These are phyloP conservation scores for Haemorhous mexicanus DNA, from an alignment of 2,113 vertebrate species.

Conservation along the genomic window DNA sequence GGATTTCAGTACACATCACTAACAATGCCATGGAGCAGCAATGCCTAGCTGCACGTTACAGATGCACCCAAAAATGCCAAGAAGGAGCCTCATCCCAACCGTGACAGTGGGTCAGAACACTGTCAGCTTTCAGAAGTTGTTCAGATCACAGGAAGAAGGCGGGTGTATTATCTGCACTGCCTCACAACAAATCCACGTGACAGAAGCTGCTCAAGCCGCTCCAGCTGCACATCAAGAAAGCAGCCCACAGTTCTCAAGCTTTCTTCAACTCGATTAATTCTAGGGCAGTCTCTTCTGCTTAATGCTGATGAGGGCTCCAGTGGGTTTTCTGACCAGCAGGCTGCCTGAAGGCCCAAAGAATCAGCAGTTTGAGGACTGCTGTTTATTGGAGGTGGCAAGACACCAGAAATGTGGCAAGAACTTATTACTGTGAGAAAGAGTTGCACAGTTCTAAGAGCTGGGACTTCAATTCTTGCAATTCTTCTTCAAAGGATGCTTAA, in stretches of 20 bases:
- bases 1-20: not conserved
- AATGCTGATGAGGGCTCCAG: not conserved
- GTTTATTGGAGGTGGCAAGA: not conserved
- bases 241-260: not conserved
- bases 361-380: not conserved
- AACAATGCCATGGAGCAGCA: not conserved
- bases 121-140: not conserved
- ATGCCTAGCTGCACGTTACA: not conserved
- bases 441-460: not conserved
- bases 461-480: not conserved
- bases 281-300: not conserved
- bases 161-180: not conserved
- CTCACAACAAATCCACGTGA: not conserved
- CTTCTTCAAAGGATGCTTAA: not conserved
- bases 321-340: not conserved
- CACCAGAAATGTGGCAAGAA: not conserved
- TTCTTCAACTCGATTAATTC: not conserved
- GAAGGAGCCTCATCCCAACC: not conserved
- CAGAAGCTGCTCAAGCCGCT: not conserved
- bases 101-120: not conserved
- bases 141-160: not conserved
- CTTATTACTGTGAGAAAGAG: not conserved
- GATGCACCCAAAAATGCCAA: not conserved
- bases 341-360: not conserved
- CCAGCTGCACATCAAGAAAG: not conserved